phyloP scores from a whole-genome alignment of 2,888 invertebrate genomes.

The Athetis lepigone region DNA sequence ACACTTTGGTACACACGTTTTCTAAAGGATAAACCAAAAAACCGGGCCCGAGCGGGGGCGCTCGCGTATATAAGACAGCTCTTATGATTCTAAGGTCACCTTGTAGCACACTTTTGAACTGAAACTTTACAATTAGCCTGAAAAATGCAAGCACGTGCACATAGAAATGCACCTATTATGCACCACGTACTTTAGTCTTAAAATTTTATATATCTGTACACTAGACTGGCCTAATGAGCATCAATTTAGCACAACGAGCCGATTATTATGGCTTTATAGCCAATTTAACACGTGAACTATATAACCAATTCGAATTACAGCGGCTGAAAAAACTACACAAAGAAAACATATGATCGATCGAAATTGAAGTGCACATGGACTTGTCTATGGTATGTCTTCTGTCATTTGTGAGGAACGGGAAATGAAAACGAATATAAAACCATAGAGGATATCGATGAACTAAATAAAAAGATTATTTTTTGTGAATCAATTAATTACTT shows the following conservation, averaged over 20 bases:
- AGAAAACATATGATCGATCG: constrained; percentile 91
- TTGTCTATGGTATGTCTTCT: constrained; percentile 81
- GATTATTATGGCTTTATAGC: constrained; percentile 56
- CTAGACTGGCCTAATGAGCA: constrained; percentile 39
- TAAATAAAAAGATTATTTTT: too few species aligned
- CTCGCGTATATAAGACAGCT: constrained; percentile 54
- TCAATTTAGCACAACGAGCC: constrained; percentile 56
- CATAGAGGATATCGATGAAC: constrained; percentile 26
- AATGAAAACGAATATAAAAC: constrained; percentile 43
- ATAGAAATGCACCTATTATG: constrained; percentile 80
- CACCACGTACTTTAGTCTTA: constrained; percentile 69
- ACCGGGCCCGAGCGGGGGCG: constrained; percentile 40
- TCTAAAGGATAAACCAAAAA: constrained; percentile 60
- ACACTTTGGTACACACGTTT: constrained; percentile 76
- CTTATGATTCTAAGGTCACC: constrained; percentile 58
- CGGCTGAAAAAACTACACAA: constrained; percentile 90
- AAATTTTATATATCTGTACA: constrained; percentile 53
- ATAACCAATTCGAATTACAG: constrained; percentile 89
- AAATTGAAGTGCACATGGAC: constrained; percentile 89
- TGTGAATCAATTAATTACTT: not conserved
- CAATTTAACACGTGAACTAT: constrained; percentile 74
- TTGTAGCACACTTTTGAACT: constrained; percentile 66
- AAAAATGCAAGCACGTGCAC: constrained; percentile 90
- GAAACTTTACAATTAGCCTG: constrained; percentile 82
- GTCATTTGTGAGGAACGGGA: constrained; percentile 67